Conservation (phyloP, 2,888 invertebrate species). For the Chloromyia formosa region DNA sequence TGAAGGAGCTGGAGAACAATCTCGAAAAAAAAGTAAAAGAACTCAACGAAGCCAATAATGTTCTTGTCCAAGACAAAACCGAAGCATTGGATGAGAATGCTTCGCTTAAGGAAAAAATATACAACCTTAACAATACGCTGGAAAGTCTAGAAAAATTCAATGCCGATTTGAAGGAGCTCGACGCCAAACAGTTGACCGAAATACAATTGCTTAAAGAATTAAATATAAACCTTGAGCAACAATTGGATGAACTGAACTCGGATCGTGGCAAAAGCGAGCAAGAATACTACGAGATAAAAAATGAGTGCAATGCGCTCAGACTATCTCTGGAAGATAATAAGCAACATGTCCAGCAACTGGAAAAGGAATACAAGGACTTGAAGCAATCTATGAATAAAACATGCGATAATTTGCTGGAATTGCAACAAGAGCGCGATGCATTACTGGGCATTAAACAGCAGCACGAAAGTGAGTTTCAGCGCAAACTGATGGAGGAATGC, state of each 20-base stretch:
- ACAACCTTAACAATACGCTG: slow-evolving; percentile 7
- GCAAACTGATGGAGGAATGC: slow-evolving; percentile 21
- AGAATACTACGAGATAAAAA: slow-evolving; percentile 57
- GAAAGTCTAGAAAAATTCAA: slow-evolving; percentile 39
- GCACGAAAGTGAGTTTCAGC: slow-evolving; percentile 18
- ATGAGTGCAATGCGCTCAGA: slow-evolving; percentile 43
- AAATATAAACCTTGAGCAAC: neutral
- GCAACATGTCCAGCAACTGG: slow-evolving; percentile 39
- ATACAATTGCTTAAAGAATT: neutral
- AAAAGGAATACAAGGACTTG: slow-evolving; percentile 39
- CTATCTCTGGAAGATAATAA: slow-evolving; percentile 16
- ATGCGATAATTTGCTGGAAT: slow-evolving; percentile 15
- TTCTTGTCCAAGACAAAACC: neutral
- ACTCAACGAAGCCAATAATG: neutral
- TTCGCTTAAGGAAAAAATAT: neutral
- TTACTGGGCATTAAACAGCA: slow-evolving; percentile 24
- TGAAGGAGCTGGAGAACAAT: neutral
- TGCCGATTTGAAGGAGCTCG: slow-evolving; percentile 43
- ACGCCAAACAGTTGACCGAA: slow-evolving; percentile 1
- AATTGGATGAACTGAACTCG: neutral
- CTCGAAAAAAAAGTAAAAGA: neutral
- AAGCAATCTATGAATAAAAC: slow-evolving; percentile 22
- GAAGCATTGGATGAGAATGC: neutral
- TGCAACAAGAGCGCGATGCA: slow-evolving; percentile 25
- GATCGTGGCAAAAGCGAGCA: slow-evolving; percentile 59